Evolutionary conservation across 2,797 vertebrate genomes (phyloP).

Genomic region (Lithobates pipiens): DNA sequence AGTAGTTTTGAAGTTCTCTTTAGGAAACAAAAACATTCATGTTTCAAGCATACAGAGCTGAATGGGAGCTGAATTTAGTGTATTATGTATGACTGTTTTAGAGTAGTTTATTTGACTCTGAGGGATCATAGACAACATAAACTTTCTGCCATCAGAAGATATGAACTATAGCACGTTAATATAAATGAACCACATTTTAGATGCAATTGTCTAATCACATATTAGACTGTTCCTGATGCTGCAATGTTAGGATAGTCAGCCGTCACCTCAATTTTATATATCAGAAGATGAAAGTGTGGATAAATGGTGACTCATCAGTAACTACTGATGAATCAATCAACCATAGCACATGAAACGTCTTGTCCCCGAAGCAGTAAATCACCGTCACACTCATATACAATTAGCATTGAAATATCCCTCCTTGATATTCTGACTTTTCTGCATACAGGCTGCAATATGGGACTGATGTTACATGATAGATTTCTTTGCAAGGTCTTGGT

Average conservation of each 20-base stretch:
- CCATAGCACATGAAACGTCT: background rate
- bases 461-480: background rate
- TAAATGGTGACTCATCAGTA: conserved; percentile 9
- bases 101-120: no score
- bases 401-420: background rate
- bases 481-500: background rate
- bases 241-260: background rate
- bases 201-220: background rate
- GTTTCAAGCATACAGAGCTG: no score
- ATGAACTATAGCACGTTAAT: background rate
- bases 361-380: conserved; percentile 23
- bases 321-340: conserved; percentile 11
- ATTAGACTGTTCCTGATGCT: background rate
- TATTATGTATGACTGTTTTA: no score
- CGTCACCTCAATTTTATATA: conserved; percentile 9
- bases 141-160: background rate
- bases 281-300: background rate
- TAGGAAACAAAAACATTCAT: no score
- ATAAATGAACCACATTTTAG: background rate
- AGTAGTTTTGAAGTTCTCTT: no score
- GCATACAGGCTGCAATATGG: background rate
- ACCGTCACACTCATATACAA: background rate
- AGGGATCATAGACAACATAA: no score
- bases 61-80: no score
- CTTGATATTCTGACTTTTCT: background rate